These are phyloP conservation scores for Eutolmus rufibarbis DNA, from an alignment of 2,888 invertebrate species.

Conservation along the genomic window DNA sequence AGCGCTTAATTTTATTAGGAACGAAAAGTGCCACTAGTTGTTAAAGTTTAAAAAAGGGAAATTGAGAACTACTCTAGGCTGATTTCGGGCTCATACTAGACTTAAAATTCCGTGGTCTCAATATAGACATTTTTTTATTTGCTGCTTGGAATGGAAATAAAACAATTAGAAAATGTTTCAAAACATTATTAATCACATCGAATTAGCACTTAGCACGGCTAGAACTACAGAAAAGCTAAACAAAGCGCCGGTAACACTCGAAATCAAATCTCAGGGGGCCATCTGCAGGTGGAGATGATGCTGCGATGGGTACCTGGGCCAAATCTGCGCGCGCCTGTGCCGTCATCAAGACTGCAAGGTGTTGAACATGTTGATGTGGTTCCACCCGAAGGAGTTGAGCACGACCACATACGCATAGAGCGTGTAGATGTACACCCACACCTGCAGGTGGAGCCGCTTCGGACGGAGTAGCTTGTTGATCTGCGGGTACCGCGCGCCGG, in stretches of 20 bases:
- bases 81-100: no score
- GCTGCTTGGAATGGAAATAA: not conserved
- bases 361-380: constrained; percentile 16
- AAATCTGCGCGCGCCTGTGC: not conserved
- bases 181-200: not conserved
- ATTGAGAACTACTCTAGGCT: no score
- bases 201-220: not conserved
- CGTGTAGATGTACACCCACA: constrained; percentile 46
- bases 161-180: not conserved
- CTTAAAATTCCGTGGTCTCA: not conserved
- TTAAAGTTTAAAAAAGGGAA: no score
- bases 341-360: not conserved
- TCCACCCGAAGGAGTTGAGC: constrained; percentile 36
- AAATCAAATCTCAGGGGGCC: not conserved
- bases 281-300: not conserved
- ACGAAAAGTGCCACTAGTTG: no score
- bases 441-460: constrained; percentile 43
- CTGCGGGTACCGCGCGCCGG: constrained; percentile 52
- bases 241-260: not conserved
- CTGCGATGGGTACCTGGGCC: not conserved
- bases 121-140: not conserved
- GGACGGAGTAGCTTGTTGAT: constrained; percentile 4
- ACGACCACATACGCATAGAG: constrained; percentile 41
- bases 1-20: no score
- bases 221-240: not conserved